Percentiles rank a stretch among this genome's conserved stretches.
Evolutionary conservation across 2,888 invertebrate genomes (phyloP).

Genomic region (Girardia tigrina): DNA sequence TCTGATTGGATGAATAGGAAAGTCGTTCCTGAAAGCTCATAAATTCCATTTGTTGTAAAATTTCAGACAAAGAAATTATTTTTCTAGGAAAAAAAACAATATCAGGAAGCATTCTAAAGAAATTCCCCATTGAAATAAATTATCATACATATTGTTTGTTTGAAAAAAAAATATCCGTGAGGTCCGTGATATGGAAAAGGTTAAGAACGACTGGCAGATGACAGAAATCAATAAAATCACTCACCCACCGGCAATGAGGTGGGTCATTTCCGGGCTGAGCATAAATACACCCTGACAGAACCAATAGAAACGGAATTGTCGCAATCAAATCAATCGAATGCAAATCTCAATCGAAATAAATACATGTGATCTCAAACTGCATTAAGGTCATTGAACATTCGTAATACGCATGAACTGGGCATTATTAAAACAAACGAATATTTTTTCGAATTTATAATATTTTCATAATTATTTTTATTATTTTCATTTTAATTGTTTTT

Average conservation of each 20-base stretch:
- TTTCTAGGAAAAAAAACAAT: too few relatives aligned
- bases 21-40: too few relatives aligned
- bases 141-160: too few relatives aligned
- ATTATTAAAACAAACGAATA: background rate
- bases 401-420: background rate
- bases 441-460: background rate
- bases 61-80: too few relatives aligned
- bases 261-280: background rate
- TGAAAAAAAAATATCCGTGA: background rate
- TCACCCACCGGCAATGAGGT: constrained; percentile 1
- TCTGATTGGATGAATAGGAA: too few relatives aligned
- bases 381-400: constrained; percentile 19
- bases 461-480: background rate
- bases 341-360: background rate
- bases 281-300: background rate
- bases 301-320: too few relatives aligned
- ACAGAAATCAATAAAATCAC: background rate
- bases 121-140: too few relatives aligned
- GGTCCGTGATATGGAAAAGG: background rate
- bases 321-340: too few relatives aligned
- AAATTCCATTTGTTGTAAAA: too few relatives aligned
- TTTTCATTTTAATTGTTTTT: background rate
- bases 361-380: constrained; percentile 1
- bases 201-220: too few relatives aligned
- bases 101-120: too few relatives aligned